A percentile compares a stretch with the other conserved stretches of the same genome.
Conservation (phyloP, 2,888 invertebrate genomes). For the Harmothoe impar region DNA sequence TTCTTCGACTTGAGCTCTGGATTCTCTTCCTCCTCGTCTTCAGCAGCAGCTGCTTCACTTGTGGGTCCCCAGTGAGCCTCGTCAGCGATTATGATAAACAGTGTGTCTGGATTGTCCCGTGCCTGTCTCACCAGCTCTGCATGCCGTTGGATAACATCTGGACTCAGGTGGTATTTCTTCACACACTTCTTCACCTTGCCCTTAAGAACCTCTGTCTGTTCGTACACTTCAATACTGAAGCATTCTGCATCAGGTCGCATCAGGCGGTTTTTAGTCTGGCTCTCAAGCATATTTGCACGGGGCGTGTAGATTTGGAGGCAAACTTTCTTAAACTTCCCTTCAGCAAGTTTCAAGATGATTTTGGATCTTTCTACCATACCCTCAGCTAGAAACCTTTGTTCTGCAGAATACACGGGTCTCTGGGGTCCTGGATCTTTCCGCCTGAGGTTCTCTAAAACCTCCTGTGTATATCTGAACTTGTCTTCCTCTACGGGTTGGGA, state of each 20-base stretch:
- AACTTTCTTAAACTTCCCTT: neutral
- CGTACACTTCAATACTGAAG: neutral
- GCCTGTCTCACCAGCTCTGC: neutral
- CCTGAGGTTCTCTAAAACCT: neutral
- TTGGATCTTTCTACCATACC: neutral
- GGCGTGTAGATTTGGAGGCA: neutral
- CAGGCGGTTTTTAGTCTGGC: constrained; percentile 53
- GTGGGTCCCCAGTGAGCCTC: constrained; percentile 63
- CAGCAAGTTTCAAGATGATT: neutral
- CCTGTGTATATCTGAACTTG: neutral
- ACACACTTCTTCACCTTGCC: neutral
- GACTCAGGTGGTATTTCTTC: neutral
- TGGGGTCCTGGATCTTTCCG: neutral
- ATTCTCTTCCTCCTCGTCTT: too few species aligned
- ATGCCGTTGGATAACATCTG: neutral
- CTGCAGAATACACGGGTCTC: neutral
- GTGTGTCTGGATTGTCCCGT: constrained; percentile 27
- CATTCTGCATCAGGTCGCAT: constrained; percentile 42
- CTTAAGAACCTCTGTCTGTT: neutral
- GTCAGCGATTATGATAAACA: constrained; percentile 56
- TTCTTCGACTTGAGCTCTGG: too few species aligned
- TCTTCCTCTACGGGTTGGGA: too few species aligned
- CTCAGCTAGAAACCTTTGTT: neutral
- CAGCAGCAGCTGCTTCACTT: neutral
- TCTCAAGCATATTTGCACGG: constrained; percentile 56